phyloP scores from a whole-genome alignment of 2,113 vertebrate species.

The Acanthochromis polyacanthus region DNA sequence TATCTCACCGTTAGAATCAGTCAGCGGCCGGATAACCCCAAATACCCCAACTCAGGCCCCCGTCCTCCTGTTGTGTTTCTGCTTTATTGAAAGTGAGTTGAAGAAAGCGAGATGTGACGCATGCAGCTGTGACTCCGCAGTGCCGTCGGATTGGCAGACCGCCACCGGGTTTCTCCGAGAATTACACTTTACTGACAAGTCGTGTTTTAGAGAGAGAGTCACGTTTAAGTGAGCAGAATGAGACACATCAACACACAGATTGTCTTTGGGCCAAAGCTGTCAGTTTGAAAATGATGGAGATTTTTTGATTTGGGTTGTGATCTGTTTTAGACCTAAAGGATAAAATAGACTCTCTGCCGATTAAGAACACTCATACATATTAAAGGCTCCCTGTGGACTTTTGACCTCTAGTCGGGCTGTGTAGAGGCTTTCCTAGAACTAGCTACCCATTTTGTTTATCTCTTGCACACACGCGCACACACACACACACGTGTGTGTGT shows the following conservation, averaged over 20 bases:
- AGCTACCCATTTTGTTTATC: slow-evolving; percentile 3
- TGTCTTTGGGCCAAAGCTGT: slow-evolving; percentile 31
- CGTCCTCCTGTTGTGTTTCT: slow-evolving; percentile 1
- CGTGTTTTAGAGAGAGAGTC: slow-evolving; percentile 39
- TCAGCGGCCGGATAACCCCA: not conserved
- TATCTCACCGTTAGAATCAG: slow-evolving; percentile 1
- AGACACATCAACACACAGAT: slow-evolving; percentile 12
- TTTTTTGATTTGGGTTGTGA: slow-evolving; percentile 18
- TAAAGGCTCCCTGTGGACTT: not conserved
- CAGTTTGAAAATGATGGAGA: slow-evolving; percentile 13
- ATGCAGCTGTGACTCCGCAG: slow-evolving; percentile 44
- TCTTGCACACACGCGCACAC: not conserved
- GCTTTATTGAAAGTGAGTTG: slow-evolving; percentile 13
- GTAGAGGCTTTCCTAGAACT: slow-evolving; percentile 6
- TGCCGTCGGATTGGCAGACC: slow-evolving; percentile 48
- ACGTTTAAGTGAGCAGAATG: slow-evolving; percentile 50
- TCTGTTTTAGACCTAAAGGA: slow-evolving; percentile 8
- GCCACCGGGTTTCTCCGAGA: slow-evolving; percentile 46
- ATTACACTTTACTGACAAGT: slow-evolving; percentile 57
- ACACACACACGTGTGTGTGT: too few relatives aligned
- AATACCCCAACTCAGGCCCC: not conserved
- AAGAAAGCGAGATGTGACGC: slow-evolving; percentile 34
- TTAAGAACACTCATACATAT: not conserved
- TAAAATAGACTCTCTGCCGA: slow-evolving; percentile 5
- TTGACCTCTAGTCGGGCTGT: not conserved